phyloP scores from a whole-genome alignment of 2,888 invertebrate genomes.

The Apoderus coryli region DNA sequence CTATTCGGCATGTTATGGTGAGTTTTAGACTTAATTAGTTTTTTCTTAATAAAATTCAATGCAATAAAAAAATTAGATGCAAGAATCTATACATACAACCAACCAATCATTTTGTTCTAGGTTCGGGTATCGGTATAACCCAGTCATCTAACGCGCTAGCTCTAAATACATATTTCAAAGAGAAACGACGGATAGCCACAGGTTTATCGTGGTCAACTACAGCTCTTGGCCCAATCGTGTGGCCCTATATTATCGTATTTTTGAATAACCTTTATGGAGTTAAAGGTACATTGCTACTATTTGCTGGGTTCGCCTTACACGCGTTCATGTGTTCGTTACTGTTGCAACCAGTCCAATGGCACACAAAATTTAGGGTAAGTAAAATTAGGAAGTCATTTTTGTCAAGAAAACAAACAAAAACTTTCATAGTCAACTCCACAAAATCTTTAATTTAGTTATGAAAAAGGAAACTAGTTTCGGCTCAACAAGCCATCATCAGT shows the following conservation, averaged over 20 bases:
- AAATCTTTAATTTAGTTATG: too few relatives aligned
- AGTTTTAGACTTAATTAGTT: too few relatives aligned
- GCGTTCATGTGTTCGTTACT: conserved; percentile 50
- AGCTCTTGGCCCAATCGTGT: conserved; percentile 55
- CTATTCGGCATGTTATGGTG: conserved; percentile 55
- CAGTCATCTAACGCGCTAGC: conserved; percentile 56
- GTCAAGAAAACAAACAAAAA: too few relatives aligned
- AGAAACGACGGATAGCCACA: conserved; percentile 52
- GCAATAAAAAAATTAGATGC: too few relatives aligned
- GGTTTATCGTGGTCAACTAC: conserved; percentile 58
- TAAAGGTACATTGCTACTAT: conserved; percentile 49
- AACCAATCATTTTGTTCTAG: conserved; percentile 29
- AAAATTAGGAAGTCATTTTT: too few relatives aligned
- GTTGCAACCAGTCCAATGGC: conserved; percentile 63
- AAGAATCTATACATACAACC: conserved; percentile 2
- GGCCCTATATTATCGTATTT: conserved; percentile 54
- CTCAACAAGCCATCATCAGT: too few relatives aligned
- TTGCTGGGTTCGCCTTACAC: conserved; percentile 52
- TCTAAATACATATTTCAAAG: conserved; percentile 58
- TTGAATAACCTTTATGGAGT: conserved; percentile 48
- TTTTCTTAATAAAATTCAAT: conserved; percentile 1
- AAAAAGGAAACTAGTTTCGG: too few relatives aligned
- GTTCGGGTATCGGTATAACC: conserved; percentile 48
- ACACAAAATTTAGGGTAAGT: conserved; percentile 36
- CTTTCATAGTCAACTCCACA: too few relatives aligned